Base-by-base conservation (phyloP, 1,140 invertebrate genomes). In the Euura lappo region DNA sequence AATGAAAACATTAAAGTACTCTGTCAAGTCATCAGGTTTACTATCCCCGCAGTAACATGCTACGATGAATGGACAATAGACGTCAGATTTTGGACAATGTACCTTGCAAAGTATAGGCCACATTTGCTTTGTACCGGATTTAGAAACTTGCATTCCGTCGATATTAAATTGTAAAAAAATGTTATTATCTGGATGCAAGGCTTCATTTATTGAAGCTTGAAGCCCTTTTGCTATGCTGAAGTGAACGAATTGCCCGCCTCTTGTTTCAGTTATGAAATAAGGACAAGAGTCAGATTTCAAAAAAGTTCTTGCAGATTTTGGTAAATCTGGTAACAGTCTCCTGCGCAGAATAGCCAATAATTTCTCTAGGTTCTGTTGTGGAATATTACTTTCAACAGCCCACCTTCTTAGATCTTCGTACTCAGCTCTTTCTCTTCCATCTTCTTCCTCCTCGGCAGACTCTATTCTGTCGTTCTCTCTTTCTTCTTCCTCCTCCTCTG, bases 221-320 rank as follows among this genome's bases (percentile, higher is more conserved):
- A 75, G 28, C n/a, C 70, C 51, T 68, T 71, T 6, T 68, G 2
- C 28, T 60, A 75, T 73, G 2, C 74, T 72, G 65, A 77, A 72
- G 69, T 68, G 73, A 1, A 73, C 73, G 42, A 75, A 72, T 73
- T 75, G 65, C 44, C 71, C 72, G 3, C 43, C 45, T 0, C 13
- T 43, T 5, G 64, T 11, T 68, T 70, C 5, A 69, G 72, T 77
- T 8, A 73, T 8, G 46, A 72, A 75, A 45, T 67, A 70, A 8
- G 70, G 45, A 13, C 4, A 45, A 5, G 51, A 11, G 11, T 51
- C 44, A 11, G 72, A 73, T 42, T 70, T 43, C 13, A 77, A 60
- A 77, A 77, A 77, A 0, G 70, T 75, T 68, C 73, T 72, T 5
- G 71, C 44, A n/a, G 60, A 64, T 73, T 72, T 72, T 28, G 73